Evolutionary conservation across 1,140 invertebrate species (phyloP).

Genomic region (Archivesica marissinica): DNA sequence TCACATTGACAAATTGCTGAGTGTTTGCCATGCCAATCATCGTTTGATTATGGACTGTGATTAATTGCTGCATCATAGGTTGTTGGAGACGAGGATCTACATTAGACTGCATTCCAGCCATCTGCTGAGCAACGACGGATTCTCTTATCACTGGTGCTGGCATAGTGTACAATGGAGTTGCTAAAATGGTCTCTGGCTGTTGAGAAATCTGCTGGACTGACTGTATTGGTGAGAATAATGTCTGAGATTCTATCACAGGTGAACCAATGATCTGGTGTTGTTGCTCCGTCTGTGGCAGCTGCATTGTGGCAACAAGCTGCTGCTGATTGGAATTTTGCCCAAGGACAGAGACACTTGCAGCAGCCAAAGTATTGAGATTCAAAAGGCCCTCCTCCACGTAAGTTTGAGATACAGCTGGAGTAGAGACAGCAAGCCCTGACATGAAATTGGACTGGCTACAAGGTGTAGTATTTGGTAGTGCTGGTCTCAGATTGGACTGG

Average conservation of each 20-base stretch:
- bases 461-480: background rate
- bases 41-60: background rate
- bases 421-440: background rate
- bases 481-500: background rate
- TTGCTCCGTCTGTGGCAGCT: background rate
- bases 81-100: background rate
- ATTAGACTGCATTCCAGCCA: background rate
- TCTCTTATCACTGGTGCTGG: background rate
- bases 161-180: conserved; percentile 29
- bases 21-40: background rate
- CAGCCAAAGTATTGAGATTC: conserved; percentile 45
- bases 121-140: background rate
- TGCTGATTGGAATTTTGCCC: conserved; percentile 12
- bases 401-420: background rate
- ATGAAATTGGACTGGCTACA: background rate
- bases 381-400: background rate
- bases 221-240: background rate
- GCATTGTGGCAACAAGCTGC: background rate
- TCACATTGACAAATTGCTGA: background rate
- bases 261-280: background rate
- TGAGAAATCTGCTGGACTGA: background rate
- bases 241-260: background rate
- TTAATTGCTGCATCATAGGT: background rate
- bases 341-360: conserved; percentile 20
- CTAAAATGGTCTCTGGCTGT: conserved; percentile 10